Conservation (phyloP, 2,797 vertebrate species). For the Florisuga fusca region DNA sequence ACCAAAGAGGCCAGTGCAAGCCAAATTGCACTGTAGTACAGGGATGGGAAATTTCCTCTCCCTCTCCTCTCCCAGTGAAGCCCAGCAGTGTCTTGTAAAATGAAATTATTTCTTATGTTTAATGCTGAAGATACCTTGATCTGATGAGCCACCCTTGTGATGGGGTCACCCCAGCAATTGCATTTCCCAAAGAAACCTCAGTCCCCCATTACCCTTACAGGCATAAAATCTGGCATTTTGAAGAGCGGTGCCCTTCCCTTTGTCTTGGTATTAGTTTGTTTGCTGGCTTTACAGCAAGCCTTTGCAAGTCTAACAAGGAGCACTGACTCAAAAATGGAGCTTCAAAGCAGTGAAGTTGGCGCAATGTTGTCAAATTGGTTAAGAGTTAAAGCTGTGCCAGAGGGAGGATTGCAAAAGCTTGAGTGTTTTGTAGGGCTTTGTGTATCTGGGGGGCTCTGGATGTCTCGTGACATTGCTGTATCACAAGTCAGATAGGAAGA, state of each 20-base stretch:
- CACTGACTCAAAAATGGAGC: background rate
- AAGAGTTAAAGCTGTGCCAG: constrained; percentile 8
- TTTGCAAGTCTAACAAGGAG: background rate
- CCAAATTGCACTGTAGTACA: background rate
- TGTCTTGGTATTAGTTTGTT: background rate
- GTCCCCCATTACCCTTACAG: background rate
- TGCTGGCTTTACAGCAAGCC: background rate
- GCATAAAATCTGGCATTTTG: background rate
- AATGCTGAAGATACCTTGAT: background rate
- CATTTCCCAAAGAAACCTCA: background rate
- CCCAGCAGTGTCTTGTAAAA: constrained; percentile 15
- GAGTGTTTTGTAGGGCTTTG: background rate
- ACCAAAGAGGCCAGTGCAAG: background rate
- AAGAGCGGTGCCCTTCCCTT: background rate
- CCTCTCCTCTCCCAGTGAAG: background rate
- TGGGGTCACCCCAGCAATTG: background rate
- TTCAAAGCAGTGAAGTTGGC: background rate
- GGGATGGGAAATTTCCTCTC: background rate
- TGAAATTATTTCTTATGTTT: background rate
- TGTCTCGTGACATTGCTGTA: background rate
- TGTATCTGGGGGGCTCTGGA: background rate
- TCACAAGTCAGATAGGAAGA: background rate
- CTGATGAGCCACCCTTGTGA: background rate
- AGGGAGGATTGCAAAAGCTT: background rate
- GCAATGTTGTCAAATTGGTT: constrained; percentile 7